These are phyloP conservation scores for Anguilla anguilla DNA, from an alignment of 2,797 vertebrate species.

Conservation along the genomic window DNA sequence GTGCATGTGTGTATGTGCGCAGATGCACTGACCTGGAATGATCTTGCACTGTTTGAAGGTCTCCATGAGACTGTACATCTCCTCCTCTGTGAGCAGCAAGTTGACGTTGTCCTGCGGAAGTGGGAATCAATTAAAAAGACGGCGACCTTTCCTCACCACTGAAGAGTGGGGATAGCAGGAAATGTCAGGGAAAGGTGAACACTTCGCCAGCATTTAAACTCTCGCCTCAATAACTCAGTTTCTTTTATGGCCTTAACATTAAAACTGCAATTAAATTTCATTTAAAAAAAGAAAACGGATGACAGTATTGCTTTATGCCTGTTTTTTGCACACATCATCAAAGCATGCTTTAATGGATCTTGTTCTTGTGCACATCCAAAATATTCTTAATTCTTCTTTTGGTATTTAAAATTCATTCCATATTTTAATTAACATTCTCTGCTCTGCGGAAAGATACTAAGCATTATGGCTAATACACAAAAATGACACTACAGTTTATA, in stretches of 20 bases:
- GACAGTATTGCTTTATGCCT: neutral
- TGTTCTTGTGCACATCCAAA: neutral
- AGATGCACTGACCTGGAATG: constrained; percentile 79
- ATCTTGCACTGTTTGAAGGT: constrained; percentile 89
- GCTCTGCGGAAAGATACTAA: neutral
- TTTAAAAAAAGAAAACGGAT: neutral
- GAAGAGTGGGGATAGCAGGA: neutral
- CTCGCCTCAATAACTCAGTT: neutral
- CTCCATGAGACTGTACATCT: constrained; percentile 93
- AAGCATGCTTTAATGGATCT: neutral
- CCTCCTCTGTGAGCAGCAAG: constrained; percentile 92
- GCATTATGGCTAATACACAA: neutral
- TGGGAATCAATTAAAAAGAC: constrained; percentile 7
- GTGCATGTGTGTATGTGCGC: constrained; percentile 1
- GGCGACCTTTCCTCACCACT: neutral
- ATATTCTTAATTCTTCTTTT: neutral
- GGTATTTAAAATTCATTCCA: neutral
- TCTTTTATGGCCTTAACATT: neutral
- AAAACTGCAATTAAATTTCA: neutral
- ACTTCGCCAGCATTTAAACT: neutral
- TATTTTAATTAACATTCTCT: neutral
- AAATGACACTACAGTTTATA: neutral
- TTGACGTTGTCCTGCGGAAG: constrained; percentile 88
- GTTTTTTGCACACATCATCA: neutral
- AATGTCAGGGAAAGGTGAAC: constrained; percentile 5